Conservation (phyloP, 2,113 vertebrate genomes). For the Arizona elegans region DNA sequence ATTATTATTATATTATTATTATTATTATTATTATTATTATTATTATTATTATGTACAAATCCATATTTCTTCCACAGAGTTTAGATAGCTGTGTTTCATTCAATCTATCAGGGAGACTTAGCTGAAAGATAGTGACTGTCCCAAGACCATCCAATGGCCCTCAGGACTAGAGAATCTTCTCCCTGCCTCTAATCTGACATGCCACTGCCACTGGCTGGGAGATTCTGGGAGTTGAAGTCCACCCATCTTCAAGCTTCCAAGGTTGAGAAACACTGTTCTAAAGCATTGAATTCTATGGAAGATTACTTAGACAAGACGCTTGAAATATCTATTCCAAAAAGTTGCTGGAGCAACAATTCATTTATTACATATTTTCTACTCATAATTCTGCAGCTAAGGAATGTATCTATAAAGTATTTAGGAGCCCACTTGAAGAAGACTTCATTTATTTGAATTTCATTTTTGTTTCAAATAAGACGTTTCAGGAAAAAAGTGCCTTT, state of each 20-base stretch:
- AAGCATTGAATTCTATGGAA: neutral
- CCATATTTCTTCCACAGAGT: neutral
- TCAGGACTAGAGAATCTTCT: neutral
- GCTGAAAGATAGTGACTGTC: neutral
- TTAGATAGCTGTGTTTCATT: neutral
- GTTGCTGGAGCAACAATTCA: neutral
- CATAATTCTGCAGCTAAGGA: neutral
- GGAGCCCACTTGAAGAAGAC: neutral
- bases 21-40: no score
- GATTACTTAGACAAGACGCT: neutral
- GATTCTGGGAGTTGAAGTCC: no score
- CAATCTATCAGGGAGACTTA: neutral
- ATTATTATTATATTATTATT: neutral
- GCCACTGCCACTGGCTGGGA: neutral
- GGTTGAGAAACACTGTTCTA: neutral
- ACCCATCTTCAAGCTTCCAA: no score
- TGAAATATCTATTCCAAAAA: neutral
- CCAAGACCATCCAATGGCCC: neutral
- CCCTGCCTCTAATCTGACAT: neutral
- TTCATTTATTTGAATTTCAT: neutral
- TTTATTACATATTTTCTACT: neutral
- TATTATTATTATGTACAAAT: neutral
- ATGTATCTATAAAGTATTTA: neutral
- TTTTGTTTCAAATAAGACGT: neutral
- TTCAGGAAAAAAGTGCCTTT: neutral